phyloP scores from a whole-genome alignment of 2,113 vertebrate species.

The Scalopus aquaticus region DNA sequence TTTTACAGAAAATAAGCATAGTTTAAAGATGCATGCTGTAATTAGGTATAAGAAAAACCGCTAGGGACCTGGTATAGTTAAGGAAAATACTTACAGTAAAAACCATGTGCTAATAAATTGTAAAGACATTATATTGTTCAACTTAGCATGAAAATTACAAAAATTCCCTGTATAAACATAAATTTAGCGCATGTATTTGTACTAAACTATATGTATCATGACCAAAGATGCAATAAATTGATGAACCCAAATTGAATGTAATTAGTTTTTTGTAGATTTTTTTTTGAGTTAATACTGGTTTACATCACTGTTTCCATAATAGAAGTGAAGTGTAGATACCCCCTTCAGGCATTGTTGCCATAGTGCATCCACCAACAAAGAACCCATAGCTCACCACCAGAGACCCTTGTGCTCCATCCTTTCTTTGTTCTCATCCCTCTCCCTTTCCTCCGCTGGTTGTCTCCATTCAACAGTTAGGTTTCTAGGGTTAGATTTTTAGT shows the following conservation, averaged over 20 bases:
- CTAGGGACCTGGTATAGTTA: not conserved
- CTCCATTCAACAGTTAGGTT: no score
- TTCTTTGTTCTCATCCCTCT: no score
- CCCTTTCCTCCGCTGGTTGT: no score
- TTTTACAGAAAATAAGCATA: conserved; percentile 29
- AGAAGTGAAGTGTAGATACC: no score
- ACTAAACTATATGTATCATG: not conserved
- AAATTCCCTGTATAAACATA: not conserved
- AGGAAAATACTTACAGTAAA: conserved; percentile 23
- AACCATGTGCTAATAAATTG: not conserved
- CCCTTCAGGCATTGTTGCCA: no score
- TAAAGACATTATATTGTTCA: conserved; percentile 1
- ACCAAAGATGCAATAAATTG: not conserved
- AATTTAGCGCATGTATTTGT: not conserved
- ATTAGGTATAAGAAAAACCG: not conserved
- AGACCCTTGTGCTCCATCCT: no score
- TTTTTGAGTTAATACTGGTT: no score
- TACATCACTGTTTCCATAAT: no score
- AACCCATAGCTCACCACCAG: no score
- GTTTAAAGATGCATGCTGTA: not conserved
- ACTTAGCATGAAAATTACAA: not conserved
- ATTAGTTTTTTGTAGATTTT: not conserved
- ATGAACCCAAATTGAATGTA: not conserved
- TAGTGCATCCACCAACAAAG: no score
- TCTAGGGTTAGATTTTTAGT: no score